A percentile compares a stretch with the other conserved stretches of the same genome.
Evolutionary conservation across 2,888 invertebrate genomes (phyloP).

Genomic region (Diplolepis rosae): DNA sequence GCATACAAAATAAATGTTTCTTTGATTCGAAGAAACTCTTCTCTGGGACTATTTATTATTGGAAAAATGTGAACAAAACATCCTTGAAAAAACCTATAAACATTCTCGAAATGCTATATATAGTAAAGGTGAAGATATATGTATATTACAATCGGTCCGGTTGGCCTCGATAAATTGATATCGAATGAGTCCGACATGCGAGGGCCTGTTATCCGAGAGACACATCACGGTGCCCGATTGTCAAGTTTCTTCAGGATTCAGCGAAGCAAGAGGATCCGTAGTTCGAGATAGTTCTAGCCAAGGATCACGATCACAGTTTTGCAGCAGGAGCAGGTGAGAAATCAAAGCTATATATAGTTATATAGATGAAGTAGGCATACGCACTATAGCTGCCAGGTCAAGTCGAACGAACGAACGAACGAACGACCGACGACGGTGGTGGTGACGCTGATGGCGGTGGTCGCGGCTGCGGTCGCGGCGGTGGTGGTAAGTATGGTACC

Average conservation of each 20-base stretch:
- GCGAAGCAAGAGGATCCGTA: not conserved
- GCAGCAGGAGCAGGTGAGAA: not conserved
- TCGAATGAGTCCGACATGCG: not conserved
- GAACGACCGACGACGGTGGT: constrained; percentile 13
- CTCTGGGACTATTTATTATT: too few species aligned
- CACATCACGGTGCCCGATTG: not conserved
- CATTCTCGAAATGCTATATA: too few species aligned
- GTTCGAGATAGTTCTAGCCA: not conserved
- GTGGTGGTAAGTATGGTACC: constrained; percentile 72
- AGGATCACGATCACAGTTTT: not conserved
- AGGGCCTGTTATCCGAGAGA: not conserved
- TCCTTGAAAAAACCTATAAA: too few species aligned
- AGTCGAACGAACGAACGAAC: constrained; percentile 21
- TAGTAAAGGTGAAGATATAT: not conserved
- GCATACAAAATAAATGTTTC: too few species aligned
- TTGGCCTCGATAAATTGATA: not conserved
- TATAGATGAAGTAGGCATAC: not conserved
- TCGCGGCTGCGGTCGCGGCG: constrained; percentile 42
- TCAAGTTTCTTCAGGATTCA: not conserved
- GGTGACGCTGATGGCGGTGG: constrained; percentile 40
- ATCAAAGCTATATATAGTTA: not conserved
- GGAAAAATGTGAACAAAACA: too few species aligned
- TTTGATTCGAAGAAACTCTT: too few species aligned
- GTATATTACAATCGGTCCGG: not conserved
- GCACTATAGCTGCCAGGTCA: constrained; percentile 18